A percentile compares a stretch with the other conserved stretches of the same genome.
These are phyloP conservation scores for Cloeon dipterum DNA, from an alignment of 2,888 invertebrate species.

Conservation along the genomic window DNA sequence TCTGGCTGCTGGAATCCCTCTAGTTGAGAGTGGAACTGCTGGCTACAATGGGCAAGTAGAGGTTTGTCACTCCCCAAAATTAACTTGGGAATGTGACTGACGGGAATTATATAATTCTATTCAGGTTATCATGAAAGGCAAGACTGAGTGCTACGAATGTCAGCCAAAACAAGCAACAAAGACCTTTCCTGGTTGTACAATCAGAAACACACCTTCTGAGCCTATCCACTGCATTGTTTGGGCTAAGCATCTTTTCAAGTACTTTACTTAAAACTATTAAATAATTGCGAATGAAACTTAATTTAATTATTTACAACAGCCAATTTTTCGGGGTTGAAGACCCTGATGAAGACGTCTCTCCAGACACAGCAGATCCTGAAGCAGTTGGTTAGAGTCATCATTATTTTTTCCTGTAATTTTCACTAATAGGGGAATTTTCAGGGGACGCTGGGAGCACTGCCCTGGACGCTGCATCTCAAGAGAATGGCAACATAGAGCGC, in stretches of 20 bases:
- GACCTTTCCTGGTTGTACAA: slow-evolving; percentile 93
- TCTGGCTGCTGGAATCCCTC: slow-evolving; percentile 75
- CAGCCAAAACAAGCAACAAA: slow-evolving; percentile 76
- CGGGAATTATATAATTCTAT: slow-evolving; percentile 2
- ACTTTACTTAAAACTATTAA: slow-evolving; percentile 17
- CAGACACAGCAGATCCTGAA: slow-evolving; percentile 90
- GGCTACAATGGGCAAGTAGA: slow-evolving; percentile 81
- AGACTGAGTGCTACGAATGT: slow-evolving; percentile 95
- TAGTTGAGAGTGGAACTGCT: slow-evolving; percentile 93
- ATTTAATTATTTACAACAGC: slow-evolving; percentile 22
- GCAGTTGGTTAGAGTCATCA: slow-evolving; percentile 31
- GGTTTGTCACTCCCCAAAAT: no score
- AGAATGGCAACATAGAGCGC: slow-evolving; percentile 27
- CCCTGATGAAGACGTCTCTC: slow-evolving; percentile 93
- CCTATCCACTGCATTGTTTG: slow-evolving; percentile 99
- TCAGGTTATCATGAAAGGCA: slow-evolving; percentile 59
- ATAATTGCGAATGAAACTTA: background rate
- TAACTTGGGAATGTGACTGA: no score
- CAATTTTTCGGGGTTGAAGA: slow-evolving; percentile 95
- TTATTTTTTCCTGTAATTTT: background rate
- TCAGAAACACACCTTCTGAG: slow-evolving; percentile 96
- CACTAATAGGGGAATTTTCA: slow-evolving; percentile 6
- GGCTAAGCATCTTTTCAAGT: slow-evolving; percentile 98
- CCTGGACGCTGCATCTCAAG: slow-evolving; percentile 23
- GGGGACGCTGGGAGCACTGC: slow-evolving; percentile 33